Conservation (phyloP, 2,888 invertebrate species). For the Agrenia bidenticulata region DNA sequence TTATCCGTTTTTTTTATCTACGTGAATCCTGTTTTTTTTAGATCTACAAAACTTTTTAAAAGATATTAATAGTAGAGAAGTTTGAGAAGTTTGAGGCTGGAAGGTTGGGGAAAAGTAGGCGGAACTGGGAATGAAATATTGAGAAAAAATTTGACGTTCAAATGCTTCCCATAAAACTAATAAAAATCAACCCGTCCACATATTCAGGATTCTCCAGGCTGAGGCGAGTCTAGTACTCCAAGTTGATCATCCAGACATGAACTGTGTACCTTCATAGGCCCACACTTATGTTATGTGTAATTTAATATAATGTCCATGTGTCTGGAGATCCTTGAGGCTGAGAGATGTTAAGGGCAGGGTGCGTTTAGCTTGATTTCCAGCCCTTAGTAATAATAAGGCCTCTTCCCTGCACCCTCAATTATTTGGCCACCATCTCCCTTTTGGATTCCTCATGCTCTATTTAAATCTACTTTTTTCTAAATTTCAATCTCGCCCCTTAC, state of each 20-base stretch:
- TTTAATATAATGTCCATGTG: conserved; percentile 30
- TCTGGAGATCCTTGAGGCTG: not conserved
- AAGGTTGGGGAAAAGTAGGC: conserved; percentile 13
- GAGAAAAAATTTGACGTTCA: conserved; percentile 45
- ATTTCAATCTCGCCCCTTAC: too few species aligned
- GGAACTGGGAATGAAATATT: conserved; percentile 39
- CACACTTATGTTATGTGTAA: conserved; percentile 40
- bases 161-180: conserved; percentile 40
- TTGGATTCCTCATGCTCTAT: not conserved
- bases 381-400: not conserved
- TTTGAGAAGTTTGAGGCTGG: not conserved
- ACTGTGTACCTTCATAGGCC: not conserved
- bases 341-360: not conserved
- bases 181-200: conserved; percentile 28
- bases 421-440: not conserved
- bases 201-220: not conserved
- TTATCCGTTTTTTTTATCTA: too few species aligned
- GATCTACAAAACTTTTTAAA: not conserved
- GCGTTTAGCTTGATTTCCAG: not conserved
- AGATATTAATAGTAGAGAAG: not conserved
- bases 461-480: not conserved
- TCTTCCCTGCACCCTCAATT: not conserved
- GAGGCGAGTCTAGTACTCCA: too few species aligned
- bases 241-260: not conserved
- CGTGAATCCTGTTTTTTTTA: too few species aligned